Evolutionary conservation across 2,888 invertebrate genomes (phyloP).

Genomic region (Parnassius smintheus): DNA sequence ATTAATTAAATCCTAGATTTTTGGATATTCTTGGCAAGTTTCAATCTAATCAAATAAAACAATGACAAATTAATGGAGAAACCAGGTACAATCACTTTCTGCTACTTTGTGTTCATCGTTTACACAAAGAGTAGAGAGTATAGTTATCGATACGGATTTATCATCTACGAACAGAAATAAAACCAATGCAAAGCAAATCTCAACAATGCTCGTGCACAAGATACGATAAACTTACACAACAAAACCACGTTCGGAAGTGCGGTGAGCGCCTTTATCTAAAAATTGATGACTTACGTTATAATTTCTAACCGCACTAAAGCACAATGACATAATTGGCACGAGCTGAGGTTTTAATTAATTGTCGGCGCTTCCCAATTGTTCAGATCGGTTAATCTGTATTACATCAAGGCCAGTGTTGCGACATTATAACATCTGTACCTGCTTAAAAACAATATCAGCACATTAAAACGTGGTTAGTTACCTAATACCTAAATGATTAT

Average conservation of each 20-base stretch:
- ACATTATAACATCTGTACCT: background rate
- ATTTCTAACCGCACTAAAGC: conserved; percentile 1
- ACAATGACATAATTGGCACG: conserved; percentile 16
- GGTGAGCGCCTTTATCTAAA: conserved; percentile 3
- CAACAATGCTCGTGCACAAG: conserved; percentile 11
- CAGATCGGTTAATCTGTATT: background rate
- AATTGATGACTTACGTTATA: conserved; percentile 4
- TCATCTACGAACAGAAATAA: conserved; percentile 1
- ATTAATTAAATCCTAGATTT: no score
- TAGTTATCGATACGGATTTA: background rate
- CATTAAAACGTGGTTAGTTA: no score
- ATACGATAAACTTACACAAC: conserved; percentile 18
- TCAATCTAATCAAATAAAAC: no score
- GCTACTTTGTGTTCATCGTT: background rate
- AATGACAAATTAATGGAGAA: no score
- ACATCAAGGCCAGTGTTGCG: background rate
- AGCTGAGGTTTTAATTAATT: conserved; percentile 6
- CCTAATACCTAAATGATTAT: background rate
- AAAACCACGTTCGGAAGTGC: conserved; percentile 21
- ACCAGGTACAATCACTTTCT: no score
- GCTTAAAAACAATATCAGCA: no score
- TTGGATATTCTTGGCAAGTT: no score
- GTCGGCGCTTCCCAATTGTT: conserved; percentile 1
- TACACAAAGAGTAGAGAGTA: background rate
- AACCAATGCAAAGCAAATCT: conserved; percentile 11